Evolutionary conservation across 2,797 vertebrate genomes (phyloP), one percentile per base, ranked within the genome.

Genomic region (Petrocephalus schoutedeni): DNA sequence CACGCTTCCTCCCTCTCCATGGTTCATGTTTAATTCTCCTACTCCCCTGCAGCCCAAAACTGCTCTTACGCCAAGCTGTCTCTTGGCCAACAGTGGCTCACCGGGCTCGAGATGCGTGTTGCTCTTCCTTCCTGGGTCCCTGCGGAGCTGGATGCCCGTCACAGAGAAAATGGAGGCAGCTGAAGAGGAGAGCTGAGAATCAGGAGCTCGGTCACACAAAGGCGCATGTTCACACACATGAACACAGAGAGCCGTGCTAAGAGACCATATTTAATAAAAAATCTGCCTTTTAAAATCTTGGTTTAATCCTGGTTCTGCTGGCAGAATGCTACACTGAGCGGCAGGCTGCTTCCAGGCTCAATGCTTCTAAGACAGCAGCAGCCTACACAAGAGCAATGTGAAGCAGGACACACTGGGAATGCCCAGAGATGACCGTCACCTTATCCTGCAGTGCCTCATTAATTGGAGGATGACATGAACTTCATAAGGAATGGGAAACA

Each of bases 101-200:
- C 96, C 94, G 91, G 95, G 92, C 88, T 96, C 96, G 45, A 94
- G 93, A 89, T 93, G 94, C 85, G 93, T 89, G 7, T 92, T 92
- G 9, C 95, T 94, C 89, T 94, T 95, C 92, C 95, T 96, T 54
- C 96, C 96, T 49, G 95, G 95, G 90, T 96, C 95, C 91, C 88
- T 95, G 90, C 95, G 95, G 16, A 96, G 95, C 74, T 95, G 94
- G 85, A 96, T 94, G 84, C 94, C 95, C 94, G 95, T 96, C 85
- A 96, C 91, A 19, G 95, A 96, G 91, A 96, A 96, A 91, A 96
- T 94, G 87, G 96, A 96, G 3, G 95, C 91, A 87, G 95, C 96
- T 96, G 90, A 59, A 92, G 91, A 1, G 57, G 71, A 88, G 83
- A 87, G 58, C 23, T 54, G 16, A 61, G 71, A 57, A 77, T 86